These are phyloP conservation scores for Hydropsyche tenuis DNA, from an alignment of 1,140 invertebrate species.

Conservation along the genomic window DNA sequence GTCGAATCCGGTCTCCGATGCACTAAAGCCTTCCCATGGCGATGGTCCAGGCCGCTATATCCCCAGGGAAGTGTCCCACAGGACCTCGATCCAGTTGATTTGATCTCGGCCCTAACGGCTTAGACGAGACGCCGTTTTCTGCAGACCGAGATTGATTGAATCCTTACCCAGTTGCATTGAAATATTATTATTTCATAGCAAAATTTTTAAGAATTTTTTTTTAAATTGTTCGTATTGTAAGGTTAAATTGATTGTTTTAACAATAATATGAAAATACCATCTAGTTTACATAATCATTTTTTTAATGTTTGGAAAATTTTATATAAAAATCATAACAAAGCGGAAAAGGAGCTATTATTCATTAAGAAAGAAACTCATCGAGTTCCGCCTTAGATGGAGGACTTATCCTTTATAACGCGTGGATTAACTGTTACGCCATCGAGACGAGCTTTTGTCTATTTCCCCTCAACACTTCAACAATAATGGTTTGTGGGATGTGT, in stretches of 20 bases:
- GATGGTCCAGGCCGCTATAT: not conserved
- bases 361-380: too few species aligned
- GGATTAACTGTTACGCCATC: conserved; percentile 1
- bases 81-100: not conserved
- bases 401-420: not conserved
- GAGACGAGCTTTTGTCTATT: conserved; percentile 5
- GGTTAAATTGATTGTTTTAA: too few species aligned
- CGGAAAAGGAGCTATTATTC: too few species aligned
- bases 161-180: not conserved
- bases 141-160: conserved; percentile 20
- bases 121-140: not conserved
- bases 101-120: conserved; percentile 25
- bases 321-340: too few species aligned
- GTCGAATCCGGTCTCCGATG: conserved; percentile 1
- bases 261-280: too few species aligned
- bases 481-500: not conserved
- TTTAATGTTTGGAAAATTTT: too few species aligned
- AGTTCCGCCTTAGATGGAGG: too few species aligned
- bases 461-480: conserved; percentile 16
- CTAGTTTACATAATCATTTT: too few species aligned
- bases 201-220: too few species aligned
- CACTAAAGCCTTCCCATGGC: conserved; percentile 17
- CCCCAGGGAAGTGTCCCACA: not conserved
- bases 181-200: too few species aligned
- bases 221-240: too few species aligned